phyloP scores from a whole-genome alignment of 2,888 invertebrate genomes.

The Leptogaster cylindrica region DNA sequence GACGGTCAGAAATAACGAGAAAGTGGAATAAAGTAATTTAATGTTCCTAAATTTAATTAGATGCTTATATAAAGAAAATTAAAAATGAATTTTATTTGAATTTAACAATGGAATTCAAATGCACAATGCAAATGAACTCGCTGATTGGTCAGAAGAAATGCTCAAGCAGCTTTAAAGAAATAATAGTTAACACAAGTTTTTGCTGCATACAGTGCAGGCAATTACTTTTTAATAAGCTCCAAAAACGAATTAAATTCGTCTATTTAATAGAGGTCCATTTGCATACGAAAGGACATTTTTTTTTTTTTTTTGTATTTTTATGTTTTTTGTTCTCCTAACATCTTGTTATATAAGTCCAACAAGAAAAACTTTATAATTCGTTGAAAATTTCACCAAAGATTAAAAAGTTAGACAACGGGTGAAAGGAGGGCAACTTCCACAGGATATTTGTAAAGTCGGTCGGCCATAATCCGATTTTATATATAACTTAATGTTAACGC shows the following conservation, averaged over 20 bases:
- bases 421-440: conserved; percentile 6
- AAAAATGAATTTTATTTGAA: too few species aligned
- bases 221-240: neutral
- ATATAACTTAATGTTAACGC: neutral
- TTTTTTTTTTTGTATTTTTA: neutral
- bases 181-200: too few species aligned
- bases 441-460: conserved; percentile 21
- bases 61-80: too few species aligned
- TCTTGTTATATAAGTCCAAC: conserved; percentile 14
- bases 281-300: neutral
- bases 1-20: too few species aligned
- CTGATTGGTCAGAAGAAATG: too few species aligned
- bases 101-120: too few species aligned
- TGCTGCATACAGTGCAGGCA: too few species aligned
- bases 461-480: conserved; percentile 31
- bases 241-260: neutral
- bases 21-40: too few species aligned
- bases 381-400: conserved; percentile 25
- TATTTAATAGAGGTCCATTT: neutral
- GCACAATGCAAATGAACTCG: too few species aligned
- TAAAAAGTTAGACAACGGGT: conserved; percentile 35
- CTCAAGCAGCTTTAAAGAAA: too few species aligned
- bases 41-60: too few species aligned
- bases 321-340: neutral
- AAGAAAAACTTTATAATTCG: conserved; percentile 16